These are phyloP conservation scores for Catocala sponsa DNA, from an alignment of 2,888 invertebrate species.

Conservation along the genomic window DNA sequence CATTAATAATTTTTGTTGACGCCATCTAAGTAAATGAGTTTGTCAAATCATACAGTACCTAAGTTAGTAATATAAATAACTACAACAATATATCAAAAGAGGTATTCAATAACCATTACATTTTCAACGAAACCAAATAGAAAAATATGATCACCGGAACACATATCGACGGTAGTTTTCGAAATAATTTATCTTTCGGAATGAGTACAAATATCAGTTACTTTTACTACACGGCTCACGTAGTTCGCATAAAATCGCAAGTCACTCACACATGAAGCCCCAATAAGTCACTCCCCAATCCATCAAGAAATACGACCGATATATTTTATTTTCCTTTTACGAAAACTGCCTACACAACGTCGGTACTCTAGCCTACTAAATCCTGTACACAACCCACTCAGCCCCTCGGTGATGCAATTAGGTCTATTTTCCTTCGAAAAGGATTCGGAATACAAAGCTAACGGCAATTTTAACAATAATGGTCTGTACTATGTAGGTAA, in stretches of 20 bases:
- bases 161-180: slow-evolving; percentile 18
- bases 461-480: slow-evolving; percentile 48
- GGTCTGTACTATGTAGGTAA: slow-evolving; percentile 18
- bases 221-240: slow-evolving; percentile 39
- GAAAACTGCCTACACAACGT: slow-evolving; percentile 30
- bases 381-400: slow-evolving; percentile 37
- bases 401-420: slow-evolving; percentile 50
- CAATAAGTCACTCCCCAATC: slow-evolving; percentile 50
- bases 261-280: slow-evolving; percentile 43
- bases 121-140: slow-evolving; percentile 6
- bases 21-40: too few relatives aligned
- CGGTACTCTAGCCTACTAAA: slow-evolving; percentile 30
- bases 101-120: background rate
- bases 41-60: too few relatives aligned
- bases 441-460: slow-evolving; percentile 42
- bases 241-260: slow-evolving; percentile 43
- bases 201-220: slow-evolving; percentile 31
- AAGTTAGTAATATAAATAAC: background rate
- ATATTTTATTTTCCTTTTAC: slow-evolving; percentile 51
- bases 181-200: slow-evolving; percentile 35
- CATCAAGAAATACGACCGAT: slow-evolving; percentile 48
- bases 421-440: slow-evolving; percentile 48
- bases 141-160: slow-evolving; percentile 20
- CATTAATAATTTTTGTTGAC: too few relatives aligned
- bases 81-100: background rate